phyloP scores from a whole-genome alignment of 1,140 invertebrate species.

The Drosophila arawakana region DNA sequence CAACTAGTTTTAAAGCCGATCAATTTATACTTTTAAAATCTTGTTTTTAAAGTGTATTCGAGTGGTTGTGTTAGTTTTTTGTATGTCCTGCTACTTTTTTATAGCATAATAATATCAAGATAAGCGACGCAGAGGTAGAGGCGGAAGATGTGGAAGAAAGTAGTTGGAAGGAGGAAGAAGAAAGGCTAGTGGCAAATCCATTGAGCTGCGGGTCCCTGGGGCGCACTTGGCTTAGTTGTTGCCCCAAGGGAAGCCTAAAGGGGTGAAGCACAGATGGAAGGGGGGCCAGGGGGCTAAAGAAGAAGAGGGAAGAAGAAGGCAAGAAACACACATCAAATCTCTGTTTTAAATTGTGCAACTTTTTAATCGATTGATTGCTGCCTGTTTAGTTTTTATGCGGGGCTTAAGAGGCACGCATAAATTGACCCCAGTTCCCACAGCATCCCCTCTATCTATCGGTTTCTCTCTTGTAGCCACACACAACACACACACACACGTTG shows the following conservation, averaged over 20 bases:
- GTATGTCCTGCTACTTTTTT: conserved; percentile 54
- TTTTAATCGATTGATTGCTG: conserved; percentile 80
- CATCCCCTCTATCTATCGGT: neutral
- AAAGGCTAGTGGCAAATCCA: conserved; percentile 6
- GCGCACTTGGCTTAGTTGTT: conserved; percentile 23
- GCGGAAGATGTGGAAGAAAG: neutral
- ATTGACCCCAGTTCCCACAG: neutral
- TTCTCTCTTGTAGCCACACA: no score
- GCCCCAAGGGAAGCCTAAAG: neutral
- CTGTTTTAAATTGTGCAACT: conserved; percentile 59
- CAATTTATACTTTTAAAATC: no score
- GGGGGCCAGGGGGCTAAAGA: no score
- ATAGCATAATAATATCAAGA: conserved; percentile 77
- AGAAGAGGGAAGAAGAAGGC: neutral
- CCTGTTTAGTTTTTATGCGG: conserved; percentile 73
- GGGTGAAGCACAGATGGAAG: neutral
- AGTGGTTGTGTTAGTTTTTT: conserved; percentile 35
- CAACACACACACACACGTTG: neutral
- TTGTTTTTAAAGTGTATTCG: no score
- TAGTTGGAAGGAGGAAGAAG: no score
- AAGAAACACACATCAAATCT: conserved; percentile 13
- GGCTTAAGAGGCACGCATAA: conserved; percentile 39
- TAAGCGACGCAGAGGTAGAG: conserved; percentile 48
- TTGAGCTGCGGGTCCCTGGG: conserved; percentile 49
- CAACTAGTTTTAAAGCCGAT: no score